A percentile compares a stretch with the other conserved stretches of the same genome.
These are phyloP conservation scores for Drosophila tanythrix DNA, from an alignment of 2,888 invertebrate genomes.

Conservation along the genomic window DNA sequence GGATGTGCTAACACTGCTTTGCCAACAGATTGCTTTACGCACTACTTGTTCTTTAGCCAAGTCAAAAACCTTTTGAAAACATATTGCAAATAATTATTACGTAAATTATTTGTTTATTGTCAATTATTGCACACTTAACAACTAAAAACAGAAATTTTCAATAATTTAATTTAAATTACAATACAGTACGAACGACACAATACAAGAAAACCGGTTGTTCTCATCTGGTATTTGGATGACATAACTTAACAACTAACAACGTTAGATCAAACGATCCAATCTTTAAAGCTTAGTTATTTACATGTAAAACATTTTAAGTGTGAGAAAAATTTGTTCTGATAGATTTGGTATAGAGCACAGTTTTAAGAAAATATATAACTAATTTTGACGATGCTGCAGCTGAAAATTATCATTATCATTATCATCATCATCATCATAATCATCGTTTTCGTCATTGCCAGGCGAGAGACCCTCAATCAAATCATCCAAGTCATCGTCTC, in stretches of 20 bases:
- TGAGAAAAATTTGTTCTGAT: slow-evolving; percentile 65
- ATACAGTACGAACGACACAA: slow-evolving; percentile 50
- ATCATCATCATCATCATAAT: slow-evolving; percentile 36
- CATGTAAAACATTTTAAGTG: slow-evolving; percentile 53
- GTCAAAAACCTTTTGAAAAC: neutral
- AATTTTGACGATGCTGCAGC: slow-evolving; percentile 38
- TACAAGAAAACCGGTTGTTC: slow-evolving; percentile 19
- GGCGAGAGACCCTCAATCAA: slow-evolving; percentile 62
- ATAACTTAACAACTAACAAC: slow-evolving; percentile 52
- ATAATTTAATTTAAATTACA: slow-evolving; percentile 64
- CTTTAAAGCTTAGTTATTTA: slow-evolving; percentile 70
- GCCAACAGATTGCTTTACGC: neutral
- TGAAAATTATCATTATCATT: slow-evolving; percentile 30
- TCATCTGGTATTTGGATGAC: slow-evolving; percentile 19
- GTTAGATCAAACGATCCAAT: slow-evolving; percentile 32
- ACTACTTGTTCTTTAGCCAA: slow-evolving; percentile 12
- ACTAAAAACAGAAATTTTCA: slow-evolving; percentile 63
- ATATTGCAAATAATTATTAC: neutral
- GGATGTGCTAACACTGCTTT: neutral
- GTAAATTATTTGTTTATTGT: slow-evolving; percentile 42
- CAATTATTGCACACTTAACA: slow-evolving; percentile 64
- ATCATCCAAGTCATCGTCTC: slow-evolving; percentile 68
- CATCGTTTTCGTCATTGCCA: slow-evolving; percentile 34
- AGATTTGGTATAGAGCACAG: slow-evolving; percentile 84
- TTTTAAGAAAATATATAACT: slow-evolving; percentile 57